phyloP scores from a whole-genome alignment of 2,113 vertebrate genomes.

The Sander lucioperca region DNA sequence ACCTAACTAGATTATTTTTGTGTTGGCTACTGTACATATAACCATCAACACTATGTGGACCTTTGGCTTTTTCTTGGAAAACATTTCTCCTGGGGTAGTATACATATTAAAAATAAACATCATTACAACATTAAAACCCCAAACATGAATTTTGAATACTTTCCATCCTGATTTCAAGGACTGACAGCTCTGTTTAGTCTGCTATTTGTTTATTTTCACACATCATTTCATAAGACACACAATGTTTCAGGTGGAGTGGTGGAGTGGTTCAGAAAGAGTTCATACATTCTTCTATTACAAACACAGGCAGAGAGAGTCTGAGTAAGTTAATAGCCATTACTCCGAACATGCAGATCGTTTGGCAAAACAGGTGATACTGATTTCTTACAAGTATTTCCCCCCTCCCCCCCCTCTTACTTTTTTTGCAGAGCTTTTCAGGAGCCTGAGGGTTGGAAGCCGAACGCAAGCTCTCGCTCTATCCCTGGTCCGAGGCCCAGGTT shows the following conservation, averaged over 20 bases:
- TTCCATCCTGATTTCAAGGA: slow-evolving; percentile 26
- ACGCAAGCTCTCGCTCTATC: slow-evolving; percentile 81
- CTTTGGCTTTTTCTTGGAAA: background rate
- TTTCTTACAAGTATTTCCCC: slow-evolving; percentile 84
- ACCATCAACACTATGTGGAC: slow-evolving; percentile 22
- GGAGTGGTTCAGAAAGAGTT: slow-evolving; percentile 86
- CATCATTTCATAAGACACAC: slow-evolving; percentile 80
- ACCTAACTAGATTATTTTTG: background rate
- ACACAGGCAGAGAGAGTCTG: slow-evolving; percentile 80
- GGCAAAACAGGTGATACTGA: slow-evolving; percentile 94
- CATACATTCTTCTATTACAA: slow-evolving; percentile 81
- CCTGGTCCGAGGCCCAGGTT: slow-evolving; percentile 88
- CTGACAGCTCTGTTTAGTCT: slow-evolving; percentile 64
- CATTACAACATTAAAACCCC: slow-evolving; percentile 12
- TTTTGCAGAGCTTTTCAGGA: slow-evolving; percentile 66
- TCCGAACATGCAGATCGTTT: slow-evolving; percentile 85
- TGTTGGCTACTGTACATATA: slow-evolving; percentile 31
- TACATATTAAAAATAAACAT: slow-evolving; percentile 14
- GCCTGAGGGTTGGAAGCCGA: slow-evolving; percentile 84
- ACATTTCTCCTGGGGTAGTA: background rate
- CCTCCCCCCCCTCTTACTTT: background rate
- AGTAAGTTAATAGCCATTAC: slow-evolving; percentile 86
- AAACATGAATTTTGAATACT: slow-evolving; percentile 30
- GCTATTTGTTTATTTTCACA: slow-evolving; percentile 74
- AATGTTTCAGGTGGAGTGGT: slow-evolving; percentile 69